Conservation (phyloP, 1,140 invertebrate species). For the Agrypnia vestita region DNA sequence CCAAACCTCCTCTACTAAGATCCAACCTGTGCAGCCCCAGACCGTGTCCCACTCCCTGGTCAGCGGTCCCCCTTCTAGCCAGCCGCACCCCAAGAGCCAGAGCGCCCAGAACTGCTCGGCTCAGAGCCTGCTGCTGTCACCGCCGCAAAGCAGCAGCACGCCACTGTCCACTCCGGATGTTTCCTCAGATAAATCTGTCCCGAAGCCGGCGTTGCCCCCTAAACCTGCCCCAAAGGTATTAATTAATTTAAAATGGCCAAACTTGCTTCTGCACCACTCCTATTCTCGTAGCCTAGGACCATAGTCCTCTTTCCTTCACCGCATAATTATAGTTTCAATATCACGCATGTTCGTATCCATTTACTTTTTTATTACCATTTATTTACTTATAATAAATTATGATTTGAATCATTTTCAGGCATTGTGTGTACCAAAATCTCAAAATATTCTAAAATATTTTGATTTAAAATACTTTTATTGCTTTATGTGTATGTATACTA, state of each 20-base stretch:
- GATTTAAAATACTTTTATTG: no score
- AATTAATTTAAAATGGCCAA: background rate
- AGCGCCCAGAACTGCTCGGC: conserved; percentile 63
- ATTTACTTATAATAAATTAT: no score
- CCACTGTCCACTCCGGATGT: conserved; percentile 74
- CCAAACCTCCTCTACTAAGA: conserved; percentile 86
- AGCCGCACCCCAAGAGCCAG: conserved; percentile 66
- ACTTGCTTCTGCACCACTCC: background rate
- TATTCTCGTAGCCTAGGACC: no score
- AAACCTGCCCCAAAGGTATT: conserved; percentile 78
- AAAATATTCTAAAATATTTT: no score
- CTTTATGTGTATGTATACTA: no score
- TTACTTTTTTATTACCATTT: no score
- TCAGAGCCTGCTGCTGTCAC: conserved; percentile 72
- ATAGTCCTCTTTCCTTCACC: no score
- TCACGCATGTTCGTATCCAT: no score
- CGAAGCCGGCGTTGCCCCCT: conserved; percentile 82
- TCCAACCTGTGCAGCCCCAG: conserved; percentile 86
- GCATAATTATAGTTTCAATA: no score
- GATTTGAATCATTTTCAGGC: no score
- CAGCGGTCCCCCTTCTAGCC: conserved; percentile 68
- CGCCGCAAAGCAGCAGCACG: conserved; percentile 75
- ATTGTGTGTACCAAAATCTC: no score
- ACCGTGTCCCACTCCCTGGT: conserved; percentile 73
- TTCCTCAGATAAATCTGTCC: conserved; percentile 70